Base-by-base conservation (phyloP, 1,140 invertebrate species). In the Nylanderia fulva region DNA sequence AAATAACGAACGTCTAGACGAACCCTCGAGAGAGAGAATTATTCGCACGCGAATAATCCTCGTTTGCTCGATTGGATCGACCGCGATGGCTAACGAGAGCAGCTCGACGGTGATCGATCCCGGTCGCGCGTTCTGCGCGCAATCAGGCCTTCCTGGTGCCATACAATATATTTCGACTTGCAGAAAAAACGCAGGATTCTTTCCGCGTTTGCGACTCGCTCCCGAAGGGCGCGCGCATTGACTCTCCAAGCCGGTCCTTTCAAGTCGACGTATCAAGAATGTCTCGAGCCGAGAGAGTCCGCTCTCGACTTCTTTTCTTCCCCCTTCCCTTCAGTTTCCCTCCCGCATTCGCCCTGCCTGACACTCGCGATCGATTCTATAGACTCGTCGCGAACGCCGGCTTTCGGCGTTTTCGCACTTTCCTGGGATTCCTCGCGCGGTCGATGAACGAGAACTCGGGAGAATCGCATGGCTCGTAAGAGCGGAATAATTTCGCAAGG, bases 301-400 rank as follows among this genome's bases (percentile, higher is more conserved):
- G 75, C 84, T 82, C 77, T 86, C 86, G 71, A 68, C 58, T 54
- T 52, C 58, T 54, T 52, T 24, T 29, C 36, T 80, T 29, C 56
- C 79, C 36, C 56, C 79, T 33, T 21, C 56, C 82, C 11, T 66
- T 52, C n/a, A n/a, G n/a, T 54, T 21, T 21, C 45, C 45, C 76
- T 21, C n/a, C 54, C 52, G 21, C 72, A 45, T 52, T 60, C 29
- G 24, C n/a, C 75, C 85, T 84, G 88, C 90, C 88, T 88, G 91
- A 92, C 92, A 91, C 92, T 88, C 89, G 89, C 89, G 88, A 92
- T 90, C 91, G 90, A 92, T 91, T 68, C 88, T 74, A 42, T 64
- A n/a, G n/a, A 72, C 58, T 58, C 72, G 79, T 29, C 63, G 82
- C 29, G 66, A 58, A 85, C 86, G 88, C 74, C 80, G 86, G 75